Evolutionary conservation across 1,140 invertebrate species (phyloP).

Genomic region (Bombus balteatus): DNA sequence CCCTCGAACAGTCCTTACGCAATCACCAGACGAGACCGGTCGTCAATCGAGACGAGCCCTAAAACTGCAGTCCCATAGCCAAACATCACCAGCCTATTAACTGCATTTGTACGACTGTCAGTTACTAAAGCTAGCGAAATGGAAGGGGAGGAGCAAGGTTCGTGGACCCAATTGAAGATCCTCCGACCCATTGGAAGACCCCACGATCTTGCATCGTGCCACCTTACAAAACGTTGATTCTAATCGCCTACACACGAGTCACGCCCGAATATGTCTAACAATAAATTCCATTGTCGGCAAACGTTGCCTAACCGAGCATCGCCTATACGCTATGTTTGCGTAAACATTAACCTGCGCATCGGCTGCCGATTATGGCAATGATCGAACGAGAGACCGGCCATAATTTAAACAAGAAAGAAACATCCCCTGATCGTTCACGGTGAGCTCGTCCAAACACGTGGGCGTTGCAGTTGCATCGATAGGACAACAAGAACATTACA

Average conservation of each 20-base stretch:
- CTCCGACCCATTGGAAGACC: too few relatives aligned
- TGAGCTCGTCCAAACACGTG: background rate
- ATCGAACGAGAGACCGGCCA: background rate
- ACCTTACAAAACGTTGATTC: slow-evolving; percentile 13
- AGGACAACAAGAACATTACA: background rate
- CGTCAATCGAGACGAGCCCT: background rate
- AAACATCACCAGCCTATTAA: background rate
- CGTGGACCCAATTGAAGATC: background rate
- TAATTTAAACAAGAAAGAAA: background rate
- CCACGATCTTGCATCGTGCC: background rate
- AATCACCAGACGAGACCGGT: too few relatives aligned
- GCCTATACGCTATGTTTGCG: slow-evolving; percentile 17
- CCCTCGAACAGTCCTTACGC: background rate
- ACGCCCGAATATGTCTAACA: background rate
- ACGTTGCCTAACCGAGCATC: background rate
- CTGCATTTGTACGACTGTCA: background rate
- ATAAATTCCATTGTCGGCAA: slow-evolving; percentile 8
- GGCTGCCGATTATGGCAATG: slow-evolving; percentile 15
- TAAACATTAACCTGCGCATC: slow-evolving; percentile 33
- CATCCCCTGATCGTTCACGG: background rate
- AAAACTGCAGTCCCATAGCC: background rate
- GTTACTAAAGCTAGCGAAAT: background rate
- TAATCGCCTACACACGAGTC: slow-evolving; percentile 1
- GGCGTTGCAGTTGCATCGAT: slow-evolving; percentile 20
- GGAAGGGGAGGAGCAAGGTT: background rate